Base-by-base conservation (phyloP, 2,113 vertebrate species). In the Lepus timidus region DNA sequence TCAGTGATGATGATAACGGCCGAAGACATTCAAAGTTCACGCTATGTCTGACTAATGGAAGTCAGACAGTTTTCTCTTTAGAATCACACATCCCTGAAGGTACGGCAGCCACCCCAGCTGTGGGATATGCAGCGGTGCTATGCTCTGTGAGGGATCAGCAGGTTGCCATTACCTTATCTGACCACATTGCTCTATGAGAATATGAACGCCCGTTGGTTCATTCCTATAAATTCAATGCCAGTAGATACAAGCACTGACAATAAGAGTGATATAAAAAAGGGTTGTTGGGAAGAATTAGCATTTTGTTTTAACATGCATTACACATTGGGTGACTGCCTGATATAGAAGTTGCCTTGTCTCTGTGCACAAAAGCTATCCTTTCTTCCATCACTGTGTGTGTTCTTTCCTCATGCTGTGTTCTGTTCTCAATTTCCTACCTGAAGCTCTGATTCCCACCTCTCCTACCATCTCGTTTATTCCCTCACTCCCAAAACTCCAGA, bases 61-160 rank as follows among this genome's bases (percentile, higher is more conserved):
- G 49, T 22, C 64, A 94, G 89, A 58, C 29, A 55, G 84, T 96
- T 95, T 89, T 84, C 20, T 81, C 62, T 76, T 61, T 31, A n/a
- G 5, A 58, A 27, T 91, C 33, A 55, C 79, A 39, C 44, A 27
- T 94, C 75, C 51, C 20, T 75, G 33, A 5, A 74, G 23, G 29
- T 58, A 19, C 44, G 29, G 7, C n/a, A 36, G 22, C 55, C 52
- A 8, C 10, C 3, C 39, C 20, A 52, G 23, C 12, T 61, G 64
- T 51, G 19, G 27, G 49, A 89, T 86, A 70, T 25, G 44, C 3
- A 76, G 65, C 4, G 19, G 10, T 12, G 4, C 36, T 93, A 7
- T 78, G 31, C 36, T 89, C 78, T 51, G 20, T 62, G 61, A 75
- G 10, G 1, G 22, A 36, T 58, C 1, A 31, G 23, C 10, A 52